Percentiles rank a stretch among this genome's conserved stretches.
Conservation (phyloP, 2,888 invertebrate species). For the Cantharis rustica region DNA sequence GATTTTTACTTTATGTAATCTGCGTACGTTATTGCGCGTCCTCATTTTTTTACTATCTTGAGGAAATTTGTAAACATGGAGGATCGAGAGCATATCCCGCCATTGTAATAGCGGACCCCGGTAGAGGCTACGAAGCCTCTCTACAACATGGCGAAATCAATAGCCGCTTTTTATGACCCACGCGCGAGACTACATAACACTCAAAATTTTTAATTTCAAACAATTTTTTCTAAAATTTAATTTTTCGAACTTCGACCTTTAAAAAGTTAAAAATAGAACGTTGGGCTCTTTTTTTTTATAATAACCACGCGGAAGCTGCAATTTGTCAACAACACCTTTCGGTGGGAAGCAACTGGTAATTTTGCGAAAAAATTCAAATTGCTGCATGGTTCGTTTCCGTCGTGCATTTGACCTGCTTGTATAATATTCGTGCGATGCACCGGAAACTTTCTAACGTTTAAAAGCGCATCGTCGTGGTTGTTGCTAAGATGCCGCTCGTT, state of each 20-base stretch:
- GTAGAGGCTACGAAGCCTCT: slow-evolving; percentile 45
- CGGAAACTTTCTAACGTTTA: background rate
- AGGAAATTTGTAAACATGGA: slow-evolving; percentile 35
- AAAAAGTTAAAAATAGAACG: background rate
- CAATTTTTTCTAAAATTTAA: background rate
- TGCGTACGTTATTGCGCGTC: background rate
- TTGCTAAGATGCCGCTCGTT: background rate
- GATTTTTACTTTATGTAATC: slow-evolving; percentile 17
- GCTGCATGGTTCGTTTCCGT: background rate
- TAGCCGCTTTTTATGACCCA: slow-evolving; percentile 32
- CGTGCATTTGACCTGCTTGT: background rate
- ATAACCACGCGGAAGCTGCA: background rate
- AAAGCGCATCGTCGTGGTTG: background rate
- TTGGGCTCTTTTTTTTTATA: background rate
- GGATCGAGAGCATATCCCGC: slow-evolving; percentile 36
- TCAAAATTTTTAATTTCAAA: background rate
- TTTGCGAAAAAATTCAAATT: background rate
- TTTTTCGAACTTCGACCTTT: background rate
- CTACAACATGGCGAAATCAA: slow-evolving; percentile 47
- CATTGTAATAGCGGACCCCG: slow-evolving; percentile 40
- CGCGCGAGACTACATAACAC: slow-evolving; percentile 15
- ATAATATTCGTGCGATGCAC: background rate
- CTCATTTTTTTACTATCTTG: background rate
- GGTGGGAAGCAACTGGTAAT: background rate
- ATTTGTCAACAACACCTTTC: background rate